These are phyloP conservation scores for Bombus sylvicola DNA, from an alignment of 1,140 invertebrate species.

Conservation along the genomic window DNA sequence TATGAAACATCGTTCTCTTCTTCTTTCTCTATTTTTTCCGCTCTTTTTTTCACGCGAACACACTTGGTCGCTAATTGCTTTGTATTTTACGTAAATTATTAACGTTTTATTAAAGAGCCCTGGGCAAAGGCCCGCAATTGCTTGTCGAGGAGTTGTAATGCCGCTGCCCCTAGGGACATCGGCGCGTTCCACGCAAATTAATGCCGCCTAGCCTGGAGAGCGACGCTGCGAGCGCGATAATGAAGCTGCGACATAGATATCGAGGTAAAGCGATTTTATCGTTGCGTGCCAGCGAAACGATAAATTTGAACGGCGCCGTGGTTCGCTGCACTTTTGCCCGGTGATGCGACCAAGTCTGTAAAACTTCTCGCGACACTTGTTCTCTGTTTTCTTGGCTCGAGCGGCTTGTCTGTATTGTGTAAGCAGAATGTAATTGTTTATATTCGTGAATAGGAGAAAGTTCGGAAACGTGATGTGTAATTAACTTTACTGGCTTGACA, in stretches of 20 bases:
- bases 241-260: conserved; percentile 57
- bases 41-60: not conserved
- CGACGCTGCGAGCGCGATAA: conserved; percentile 44
- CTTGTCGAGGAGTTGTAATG: conserved; percentile 62
- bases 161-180: conserved; percentile 55
- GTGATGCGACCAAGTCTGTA: not conserved
- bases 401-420: not conserved
- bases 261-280: conserved; percentile 44
- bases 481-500: not conserved
- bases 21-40: no score
- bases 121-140: conserved; percentile 46
- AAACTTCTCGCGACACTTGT: not conserved
- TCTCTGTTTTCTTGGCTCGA: not conserved
- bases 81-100: conserved; percentile 54
- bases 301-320: not conserved
- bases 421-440: not conserved
- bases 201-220: conserved; percentile 32
- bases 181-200: conserved; percentile 56
- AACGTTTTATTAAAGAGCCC: conserved; percentile 37
- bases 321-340: not conserved
- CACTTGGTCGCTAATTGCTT: conserved; percentile 31
- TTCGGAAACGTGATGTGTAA: not conserved
- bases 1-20: no score
- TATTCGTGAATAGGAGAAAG: not conserved
- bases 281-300: conserved; percentile 3